Evolutionary conservation across 2,797 vertebrate genomes (phyloP).

Genomic region (Cyclopterus lumpus): DNA sequence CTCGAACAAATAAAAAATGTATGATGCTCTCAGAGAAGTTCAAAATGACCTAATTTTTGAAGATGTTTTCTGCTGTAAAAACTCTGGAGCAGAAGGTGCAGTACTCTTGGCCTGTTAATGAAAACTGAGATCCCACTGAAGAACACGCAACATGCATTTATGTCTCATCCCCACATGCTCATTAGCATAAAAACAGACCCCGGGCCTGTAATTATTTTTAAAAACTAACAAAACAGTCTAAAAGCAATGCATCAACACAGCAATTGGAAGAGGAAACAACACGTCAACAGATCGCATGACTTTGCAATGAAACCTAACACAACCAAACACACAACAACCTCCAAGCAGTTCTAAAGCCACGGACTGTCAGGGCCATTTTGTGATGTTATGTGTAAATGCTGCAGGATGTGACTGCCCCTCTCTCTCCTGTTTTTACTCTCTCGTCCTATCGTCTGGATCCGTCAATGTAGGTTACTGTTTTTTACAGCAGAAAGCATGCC

Average conservation of each 20-base stretch:
- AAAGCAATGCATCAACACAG: conserved; percentile 2
- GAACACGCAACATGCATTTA: conserved; percentile 3
- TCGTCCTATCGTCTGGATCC: conserved; percentile 37
- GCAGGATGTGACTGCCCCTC: conserved; percentile 64
- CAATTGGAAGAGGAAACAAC: conserved; percentile 16
- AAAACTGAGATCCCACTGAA: conserved; percentile 9
- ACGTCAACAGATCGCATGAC: conserved; percentile 19
- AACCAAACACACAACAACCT: conserved; percentile 54
- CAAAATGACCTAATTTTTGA: conserved; percentile 55
- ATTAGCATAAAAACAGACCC: conserved; percentile 23
- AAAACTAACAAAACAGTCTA: conserved; percentile 32
- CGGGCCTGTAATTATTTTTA: neutral
- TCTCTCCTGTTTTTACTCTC: conserved; percentile 13
- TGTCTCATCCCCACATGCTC: neutral
- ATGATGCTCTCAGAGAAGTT: conserved; percentile 55
- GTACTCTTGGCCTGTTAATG: conserved; percentile 20
- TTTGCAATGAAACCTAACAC: conserved; percentile 27
- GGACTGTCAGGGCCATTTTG: conserved; percentile 69
- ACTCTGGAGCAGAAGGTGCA: neutral
- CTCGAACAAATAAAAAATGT: conserved; percentile 56
- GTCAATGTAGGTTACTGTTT: conserved; percentile 35
- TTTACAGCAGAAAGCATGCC: conserved; percentile 23
- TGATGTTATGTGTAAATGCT: conserved; percentile 65
- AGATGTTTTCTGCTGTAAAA: conserved; percentile 42
- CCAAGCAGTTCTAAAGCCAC: conserved; percentile 58